These are phyloP conservation scores for Cisticola juncidis DNA, from an alignment of 2,113 vertebrate species.

Conservation along the genomic window DNA sequence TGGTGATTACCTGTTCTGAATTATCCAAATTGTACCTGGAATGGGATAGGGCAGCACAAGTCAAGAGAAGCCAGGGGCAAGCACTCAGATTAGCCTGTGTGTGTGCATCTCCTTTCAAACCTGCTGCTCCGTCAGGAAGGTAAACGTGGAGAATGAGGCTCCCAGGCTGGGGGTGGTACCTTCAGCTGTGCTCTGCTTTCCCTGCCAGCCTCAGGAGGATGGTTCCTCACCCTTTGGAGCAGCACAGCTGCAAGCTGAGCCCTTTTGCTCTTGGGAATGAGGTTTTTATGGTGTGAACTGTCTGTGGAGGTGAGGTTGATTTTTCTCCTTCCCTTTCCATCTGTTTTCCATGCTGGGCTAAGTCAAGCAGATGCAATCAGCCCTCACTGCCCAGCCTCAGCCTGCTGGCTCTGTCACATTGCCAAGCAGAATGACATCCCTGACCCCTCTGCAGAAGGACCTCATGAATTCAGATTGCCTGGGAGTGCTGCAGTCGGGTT, in stretches of 20 bases:
- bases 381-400: neutral
- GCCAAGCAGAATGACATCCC: neutral
- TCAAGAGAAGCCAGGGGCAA: rapidly evolving
- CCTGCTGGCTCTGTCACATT: neutral
- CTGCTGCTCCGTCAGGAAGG: neutral
- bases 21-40: neutral
- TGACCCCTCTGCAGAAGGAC: neutral
- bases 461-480: neutral
- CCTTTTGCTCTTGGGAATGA: neutral
- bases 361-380: neutral
- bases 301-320: neutral
- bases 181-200: neutral
- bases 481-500: neutral
- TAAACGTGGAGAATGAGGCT: neutral
- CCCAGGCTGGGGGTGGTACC: neutral
- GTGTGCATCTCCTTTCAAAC: neutral
- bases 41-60: neutral
- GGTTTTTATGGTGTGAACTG: neutral
- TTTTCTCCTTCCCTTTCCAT: constrained; percentile 4
- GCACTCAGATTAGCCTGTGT: neutral
- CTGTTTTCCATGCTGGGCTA: neutral
- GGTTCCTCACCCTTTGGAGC: neutral
- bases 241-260: neutral
- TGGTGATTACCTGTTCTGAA: neutral
- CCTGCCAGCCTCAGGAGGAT: neutral